Evolutionary conservation across 2,888 invertebrate species (phyloP).

Genomic region (Ectemnius continuus): DNA sequence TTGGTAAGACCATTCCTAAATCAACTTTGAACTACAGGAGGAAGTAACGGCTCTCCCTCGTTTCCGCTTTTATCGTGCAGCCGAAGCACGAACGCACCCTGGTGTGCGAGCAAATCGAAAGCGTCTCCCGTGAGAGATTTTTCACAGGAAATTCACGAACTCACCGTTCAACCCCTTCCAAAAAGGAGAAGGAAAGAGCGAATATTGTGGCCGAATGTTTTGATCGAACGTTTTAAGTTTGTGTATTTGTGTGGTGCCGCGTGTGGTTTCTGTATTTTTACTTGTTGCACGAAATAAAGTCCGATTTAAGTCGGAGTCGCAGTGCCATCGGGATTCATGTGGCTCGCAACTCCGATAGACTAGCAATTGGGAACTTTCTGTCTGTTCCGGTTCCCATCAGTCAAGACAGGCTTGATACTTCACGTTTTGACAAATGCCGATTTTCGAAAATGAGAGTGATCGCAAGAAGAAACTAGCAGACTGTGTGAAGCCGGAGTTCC

Average conservation of each 20-base stretch:
- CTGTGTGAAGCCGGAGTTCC: too few species aligned
- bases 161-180: background rate
- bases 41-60: too few species aligned
- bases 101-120: background rate
- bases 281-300: slow-evolving; percentile 32
- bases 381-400: slow-evolving; percentile 27
- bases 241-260: slow-evolving; percentile 20
- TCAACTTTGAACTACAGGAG: too few species aligned
- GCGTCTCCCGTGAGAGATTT: background rate
- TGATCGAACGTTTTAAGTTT: slow-evolving; percentile 49
- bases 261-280: slow-evolving; percentile 59
- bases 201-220: slow-evolving; percentile 48
- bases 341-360: background rate
- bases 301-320: background rate
- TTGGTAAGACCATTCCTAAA: too few species aligned
- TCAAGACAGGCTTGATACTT: slow-evolving; percentile 8
- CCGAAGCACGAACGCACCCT: too few species aligned
- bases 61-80: too few species aligned
- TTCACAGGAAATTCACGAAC: background rate
- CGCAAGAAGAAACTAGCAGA: too few species aligned
- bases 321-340: slow-evolving; percentile 7
- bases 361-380: slow-evolving; percentile 4
- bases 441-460: too few species aligned
- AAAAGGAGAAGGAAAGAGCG: slow-evolving; percentile 13
- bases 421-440: slow-evolving; percentile 22